Conservation (phyloP, 2,888 invertebrate species). For the Mayetiola destructor region DNA sequence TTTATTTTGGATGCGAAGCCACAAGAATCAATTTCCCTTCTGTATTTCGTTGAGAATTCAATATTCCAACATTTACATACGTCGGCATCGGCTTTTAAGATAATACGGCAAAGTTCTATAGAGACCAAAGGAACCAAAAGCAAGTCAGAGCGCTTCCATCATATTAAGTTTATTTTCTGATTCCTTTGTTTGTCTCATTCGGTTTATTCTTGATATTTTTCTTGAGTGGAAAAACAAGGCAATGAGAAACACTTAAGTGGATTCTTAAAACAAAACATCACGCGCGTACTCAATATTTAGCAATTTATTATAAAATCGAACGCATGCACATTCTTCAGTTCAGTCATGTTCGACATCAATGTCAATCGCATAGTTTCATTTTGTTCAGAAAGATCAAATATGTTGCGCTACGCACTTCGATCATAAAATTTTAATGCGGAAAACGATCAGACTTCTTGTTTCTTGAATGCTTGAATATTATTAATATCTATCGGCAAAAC, state of each 20-base stretch:
- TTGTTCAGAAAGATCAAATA: not conserved
- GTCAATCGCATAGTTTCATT: slow-evolving; percentile 1
- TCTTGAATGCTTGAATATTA: no score
- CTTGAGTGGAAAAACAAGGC: not conserved
- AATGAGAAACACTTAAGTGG: not conserved
- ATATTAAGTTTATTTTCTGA: no score
- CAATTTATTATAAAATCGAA: not conserved
- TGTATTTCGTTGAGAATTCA: slow-evolving; percentile 2
- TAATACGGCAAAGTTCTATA: not conserved
- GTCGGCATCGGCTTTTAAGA: not conserved
- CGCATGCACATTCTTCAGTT: not conserved
- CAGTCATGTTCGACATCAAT: not conserved
- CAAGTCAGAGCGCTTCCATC: no score
- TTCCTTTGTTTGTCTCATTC: no score
- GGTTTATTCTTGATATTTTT: not conserved
- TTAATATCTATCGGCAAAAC: no score
- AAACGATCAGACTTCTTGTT: no score
- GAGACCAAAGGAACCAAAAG: no score
- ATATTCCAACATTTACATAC: slow-evolving; percentile 6
- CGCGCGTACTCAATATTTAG: not conserved
- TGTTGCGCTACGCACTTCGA: no score
- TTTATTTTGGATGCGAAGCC: not conserved
- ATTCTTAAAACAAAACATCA: not conserved
- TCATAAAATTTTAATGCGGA: no score
- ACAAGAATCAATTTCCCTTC: not conserved